phyloP scores from a whole-genome alignment of 2,797 vertebrate genomes.

The Coracias cyanogaster region DNA sequence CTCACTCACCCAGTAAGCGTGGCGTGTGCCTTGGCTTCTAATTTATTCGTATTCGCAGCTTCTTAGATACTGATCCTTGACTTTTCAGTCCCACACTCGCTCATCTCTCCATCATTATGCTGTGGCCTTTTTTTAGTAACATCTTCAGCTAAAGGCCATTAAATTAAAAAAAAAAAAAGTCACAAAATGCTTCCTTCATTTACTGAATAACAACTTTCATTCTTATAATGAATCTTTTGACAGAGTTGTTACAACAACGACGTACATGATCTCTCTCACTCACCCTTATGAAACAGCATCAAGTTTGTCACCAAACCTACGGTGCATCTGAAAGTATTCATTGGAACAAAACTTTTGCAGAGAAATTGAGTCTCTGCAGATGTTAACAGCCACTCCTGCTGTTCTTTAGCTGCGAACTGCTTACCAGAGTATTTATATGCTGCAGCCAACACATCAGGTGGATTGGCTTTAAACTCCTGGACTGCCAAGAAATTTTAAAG shows the following conservation, averaged over 20 bases:
- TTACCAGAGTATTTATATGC: not conserved
- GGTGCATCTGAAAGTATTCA: not conserved
- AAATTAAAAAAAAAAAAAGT: not conserved
- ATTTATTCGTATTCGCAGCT: fast-evolving
- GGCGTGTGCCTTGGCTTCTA: not conserved
- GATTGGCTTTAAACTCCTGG: slow-evolving; percentile 1
- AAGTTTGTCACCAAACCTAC: not conserved
- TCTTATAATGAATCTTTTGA: not conserved
- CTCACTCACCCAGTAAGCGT: not conserved
- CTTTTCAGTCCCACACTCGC: not conserved
- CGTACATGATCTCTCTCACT: fast-evolving
- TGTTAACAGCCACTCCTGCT: not conserved
- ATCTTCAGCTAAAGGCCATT: not conserved
- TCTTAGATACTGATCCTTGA: not conserved
- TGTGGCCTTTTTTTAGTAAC: not conserved
- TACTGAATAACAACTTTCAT: not conserved
- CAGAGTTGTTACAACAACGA: not conserved
- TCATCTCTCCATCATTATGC: not conserved
- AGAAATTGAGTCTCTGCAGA: not conserved
- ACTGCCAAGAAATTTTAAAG: not conserved
- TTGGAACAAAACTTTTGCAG: not conserved
- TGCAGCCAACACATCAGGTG: not conserved
- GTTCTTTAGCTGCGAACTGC: not conserved
- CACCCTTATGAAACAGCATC: not conserved
- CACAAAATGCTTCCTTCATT: not conserved